Conservation (phyloP, 2,113 vertebrate species). For the Elachura formosa region DNA sequence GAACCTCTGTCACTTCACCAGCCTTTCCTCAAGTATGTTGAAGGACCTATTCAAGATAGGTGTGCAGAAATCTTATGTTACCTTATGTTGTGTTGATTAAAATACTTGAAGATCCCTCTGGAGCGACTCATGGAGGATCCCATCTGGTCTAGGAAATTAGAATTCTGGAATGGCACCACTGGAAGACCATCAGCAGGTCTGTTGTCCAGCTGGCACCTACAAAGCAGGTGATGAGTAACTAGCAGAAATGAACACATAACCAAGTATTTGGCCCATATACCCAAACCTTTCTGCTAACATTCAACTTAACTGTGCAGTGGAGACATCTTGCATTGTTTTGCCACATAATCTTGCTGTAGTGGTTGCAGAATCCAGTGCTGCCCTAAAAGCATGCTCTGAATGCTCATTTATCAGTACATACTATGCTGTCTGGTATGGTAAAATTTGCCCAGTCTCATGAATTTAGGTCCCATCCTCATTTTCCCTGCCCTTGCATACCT, state of each 20-base stretch:
- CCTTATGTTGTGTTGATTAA: not conserved
- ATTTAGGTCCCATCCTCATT: not conserved
- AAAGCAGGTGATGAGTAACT: not conserved
- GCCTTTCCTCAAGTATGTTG: accelerated
- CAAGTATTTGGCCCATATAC: not conserved
- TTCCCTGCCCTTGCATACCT: not conserved
- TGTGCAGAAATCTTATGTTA: not conserved
- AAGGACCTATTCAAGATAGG: not conserved
- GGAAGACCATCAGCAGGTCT: not conserved
- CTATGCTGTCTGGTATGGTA: not conserved
- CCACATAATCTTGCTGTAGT: no score
- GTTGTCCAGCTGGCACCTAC: not conserved
- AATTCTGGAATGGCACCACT: not conserved
- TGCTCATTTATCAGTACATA: not conserved
- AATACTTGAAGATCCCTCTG: not conserved
- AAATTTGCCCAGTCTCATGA: not conserved
- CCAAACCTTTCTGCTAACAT: not conserved
- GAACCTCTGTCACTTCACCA: not conserved
- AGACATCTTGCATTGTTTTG: not conserved
- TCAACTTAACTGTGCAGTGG: not conserved
- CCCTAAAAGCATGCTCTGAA: not conserved
- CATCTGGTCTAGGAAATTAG: not conserved
- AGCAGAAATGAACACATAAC: not conserved
- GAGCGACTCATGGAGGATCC: not conserved
- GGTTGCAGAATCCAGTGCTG: not conserved